Evolutionary conservation across 2,113 vertebrate species (phyloP), one percentile per base, ranked within the genome.

Genomic region (Mirza zaza): DNA sequence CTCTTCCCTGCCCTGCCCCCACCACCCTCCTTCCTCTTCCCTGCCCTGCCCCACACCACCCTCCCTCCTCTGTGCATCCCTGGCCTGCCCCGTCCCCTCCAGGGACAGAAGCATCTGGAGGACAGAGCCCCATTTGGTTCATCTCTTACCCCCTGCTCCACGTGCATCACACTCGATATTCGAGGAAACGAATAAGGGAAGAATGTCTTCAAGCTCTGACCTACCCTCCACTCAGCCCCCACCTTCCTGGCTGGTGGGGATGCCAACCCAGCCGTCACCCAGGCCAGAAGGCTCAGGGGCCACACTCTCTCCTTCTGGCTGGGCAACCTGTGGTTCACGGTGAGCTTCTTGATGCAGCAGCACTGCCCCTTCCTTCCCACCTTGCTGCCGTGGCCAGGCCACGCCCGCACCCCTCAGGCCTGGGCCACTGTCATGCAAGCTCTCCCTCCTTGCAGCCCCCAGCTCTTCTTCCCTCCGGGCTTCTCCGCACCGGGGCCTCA

Each of bases 351-450:
- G 14, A 15, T 42, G 23, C 6, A 8, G 39, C 13, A 17, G 42
- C 45, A 29, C 13, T 32, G 45, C 45, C 17, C 59, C 42, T 70
- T 18, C 42, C 57, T 55, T 45, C 52, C 36, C 34, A 65, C n/a
- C 3, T 1, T 8, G 3, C 21, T 21, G 23, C 9, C 25, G 48
- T 10, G 2, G 10, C 7, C 11, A 27, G 36, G 50, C n/a, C 39
- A 36, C 61, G 39, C 59, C 67, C 32, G 13, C 6, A 1, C 7
- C 4, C 20, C 50, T 32, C 1, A 15, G 32, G 42, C 34, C 34
- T 11, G 63, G 27, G 65, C 25, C 11, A 9, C 8, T 21, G 50
- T 17, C 23, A 68, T 9, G 8, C 39, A 2, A 18, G 63, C 55
- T 39, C 32, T 23, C 71, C 36, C 42, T 45, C 71, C 36, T n/a